A percentile compares a stretch with the other conserved stretches of the same genome.
These are phyloP conservation scores for Tenodera sinensis DNA, from an alignment of 2,888 invertebrate genomes.

Conservation along the genomic window DNA sequence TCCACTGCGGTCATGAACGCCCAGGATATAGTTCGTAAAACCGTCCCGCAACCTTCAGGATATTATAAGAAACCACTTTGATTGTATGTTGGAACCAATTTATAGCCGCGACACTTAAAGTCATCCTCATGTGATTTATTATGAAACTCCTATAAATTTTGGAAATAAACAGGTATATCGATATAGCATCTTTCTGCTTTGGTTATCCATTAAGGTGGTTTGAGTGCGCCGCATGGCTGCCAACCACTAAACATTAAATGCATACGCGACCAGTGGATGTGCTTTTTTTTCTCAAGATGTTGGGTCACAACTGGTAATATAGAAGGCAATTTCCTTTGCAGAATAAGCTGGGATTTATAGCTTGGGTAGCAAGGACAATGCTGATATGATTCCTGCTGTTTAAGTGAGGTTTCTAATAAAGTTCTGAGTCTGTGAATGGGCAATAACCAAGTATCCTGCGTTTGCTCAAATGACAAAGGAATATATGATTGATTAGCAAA, in stretches of 20 bases:
- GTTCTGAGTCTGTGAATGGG: too few species aligned
- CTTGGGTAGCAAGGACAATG: not conserved
- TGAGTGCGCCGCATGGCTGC: not conserved
- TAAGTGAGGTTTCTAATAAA: too few species aligned
- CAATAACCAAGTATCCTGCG: too few species aligned
- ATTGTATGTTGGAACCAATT: conserved; percentile 27
- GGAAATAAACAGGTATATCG: conserved; percentile 21
- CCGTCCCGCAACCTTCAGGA: not conserved
- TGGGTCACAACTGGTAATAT: not conserved
- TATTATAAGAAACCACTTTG: conserved; percentile 17
- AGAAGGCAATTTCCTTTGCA: not conserved
- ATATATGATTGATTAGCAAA: too few species aligned
- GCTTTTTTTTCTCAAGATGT: not conserved
- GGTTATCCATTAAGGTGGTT: not conserved
- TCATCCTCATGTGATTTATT: conserved; percentile 25
- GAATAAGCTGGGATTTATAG: not conserved
- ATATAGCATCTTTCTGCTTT: not conserved
- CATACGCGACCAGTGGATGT: not conserved
- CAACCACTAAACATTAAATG: not conserved
- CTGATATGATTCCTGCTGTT: too few species aligned
- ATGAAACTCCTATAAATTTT: conserved; percentile 24
- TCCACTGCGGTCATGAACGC: conserved; percentile 1
- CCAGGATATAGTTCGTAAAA: not conserved
- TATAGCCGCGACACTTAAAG: conserved; percentile 29
- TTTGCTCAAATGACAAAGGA: too few species aligned